Base-by-base conservation (phyloP, 2,797 vertebrate genomes). In the Tapera naevia region DNA sequence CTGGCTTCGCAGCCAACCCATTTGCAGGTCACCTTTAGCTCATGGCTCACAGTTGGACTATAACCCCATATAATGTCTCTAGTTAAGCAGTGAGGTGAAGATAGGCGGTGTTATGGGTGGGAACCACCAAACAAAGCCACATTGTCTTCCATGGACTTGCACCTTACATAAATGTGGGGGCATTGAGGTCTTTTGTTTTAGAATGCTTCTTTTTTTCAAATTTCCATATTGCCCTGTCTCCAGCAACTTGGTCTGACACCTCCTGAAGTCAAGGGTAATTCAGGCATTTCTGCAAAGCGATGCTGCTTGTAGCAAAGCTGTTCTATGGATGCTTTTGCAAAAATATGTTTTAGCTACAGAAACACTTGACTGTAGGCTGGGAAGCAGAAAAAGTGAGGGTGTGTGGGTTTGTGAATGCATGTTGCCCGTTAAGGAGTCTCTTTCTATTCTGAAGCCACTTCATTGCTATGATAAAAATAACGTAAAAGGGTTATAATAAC, bases 321-420 rank as follows among this genome's bases (percentile, higher is more conserved):
- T 82, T 94, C 32, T 53, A 11, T 62, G 80, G 70, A 33, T 90
- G 88, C 54, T 73, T 88, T 83, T 23, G 66, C 83, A 86, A 74
- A 92, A 93, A 92, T 82, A 81, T 95, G 76, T 46, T n/a, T 92
- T 73, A 73, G 67, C 71, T 94, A 21, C 86, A 85, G 88, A 88
- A 96, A 80, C 88, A 69, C 89, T 94, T 95, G 79, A 92, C 79
- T 94, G 93, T 95, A 86, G 96, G 90, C 88, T 96, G 91, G 28
- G 71, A 90, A 87, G 78, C 65, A 93, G 78, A 85, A 90, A 85
- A 94, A 94, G 66, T 92, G 85, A 91, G 85, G 71, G 23, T 91
- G 93, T 91, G 93, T 90, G 94, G 94, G 93, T 86, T 95, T 85
- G 74, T 87, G 78, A 89, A 71, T 95, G 80, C 86, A 72, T 91